These are phyloP conservation scores for Hemicentrotus pulcherrimus DNA, from an alignment of 35 echinoderm and acorn worm genomes.

Conservation along the genomic window DNA sequence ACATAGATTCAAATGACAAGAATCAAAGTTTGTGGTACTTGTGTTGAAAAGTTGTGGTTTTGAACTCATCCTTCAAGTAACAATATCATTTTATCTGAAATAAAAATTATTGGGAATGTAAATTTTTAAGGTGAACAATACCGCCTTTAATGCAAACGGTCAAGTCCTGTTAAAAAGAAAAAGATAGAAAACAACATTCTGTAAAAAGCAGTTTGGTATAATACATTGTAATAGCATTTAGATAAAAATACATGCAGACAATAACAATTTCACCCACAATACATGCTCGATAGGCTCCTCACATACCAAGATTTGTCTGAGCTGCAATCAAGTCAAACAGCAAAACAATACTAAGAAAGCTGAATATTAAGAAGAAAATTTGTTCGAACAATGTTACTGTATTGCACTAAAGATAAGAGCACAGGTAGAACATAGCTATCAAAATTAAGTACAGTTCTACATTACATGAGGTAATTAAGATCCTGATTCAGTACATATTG, in stretches of 20 bases:
- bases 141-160: not conserved
- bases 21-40: not conserved
- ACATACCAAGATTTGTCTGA: no score
- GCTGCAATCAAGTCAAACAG: not conserved
- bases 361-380: not conserved
- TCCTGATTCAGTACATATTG: not conserved
- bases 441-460: not conserved
- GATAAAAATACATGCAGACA: no score
- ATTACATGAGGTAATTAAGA: not conserved
- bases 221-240: no score
- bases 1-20: not conserved
- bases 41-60: not conserved
- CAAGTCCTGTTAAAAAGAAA: not conserved
- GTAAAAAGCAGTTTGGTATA: no score
- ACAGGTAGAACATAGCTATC: not conserved
- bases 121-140: not conserved
- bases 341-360: not conserved
- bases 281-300: not conserved
- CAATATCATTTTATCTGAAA: not conserved
- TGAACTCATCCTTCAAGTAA: not conserved
- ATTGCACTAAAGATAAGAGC: not conserved
- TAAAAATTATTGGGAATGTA: not conserved
- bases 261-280: not conserved
- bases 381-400: not conserved
- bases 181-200: not conserved